Base-by-base conservation (phyloP, 2,888 invertebrate genomes). In the Phoenoteleia sp. region DNA sequence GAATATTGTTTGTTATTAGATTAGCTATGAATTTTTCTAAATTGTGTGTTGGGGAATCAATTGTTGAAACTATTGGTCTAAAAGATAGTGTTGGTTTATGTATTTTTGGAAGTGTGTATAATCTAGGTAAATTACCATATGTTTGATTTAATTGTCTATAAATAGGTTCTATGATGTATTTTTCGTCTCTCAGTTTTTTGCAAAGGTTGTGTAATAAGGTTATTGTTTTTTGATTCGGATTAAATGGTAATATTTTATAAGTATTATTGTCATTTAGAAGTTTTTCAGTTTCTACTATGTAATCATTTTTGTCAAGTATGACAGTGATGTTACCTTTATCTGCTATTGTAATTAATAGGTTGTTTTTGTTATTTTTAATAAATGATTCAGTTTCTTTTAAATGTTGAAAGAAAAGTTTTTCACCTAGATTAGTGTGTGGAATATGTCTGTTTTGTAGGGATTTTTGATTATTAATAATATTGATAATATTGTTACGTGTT, bases 61-160 rank as follows among this genome's bases (percentile, higher is more conserved):
- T 23, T 54, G 54, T 54, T 9, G 54, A 54, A 3, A 56, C 33
- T 17, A 33, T 56, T 29, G 56, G 56, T 17, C 29, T 15, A 11
- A 33, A 29, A 9, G 27, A 13, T 17, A 56, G 13, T 17, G 3
- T 1, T 13, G 15, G 7, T 33, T 56, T 56, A 17, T 56, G 56
- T 15, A 56, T 56, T 56, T 56, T 29, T 15, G 56, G 56, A 2
- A 56, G 7, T 6, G 56, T 56, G 11, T 56, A 56, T 27, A 29
- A 3, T 15, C 23, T 11, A 11, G 29, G 29, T 9, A 25, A 11
- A 56, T 56, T 56, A 33, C 56, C 29, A 17, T 5, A 29, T 2
- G 27, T 29, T 56, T 56, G 19, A 47, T 47, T 5, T 19, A 47
- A 1, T n/a, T n/a, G n/a, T n/a, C n/a, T n/a, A 17, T 39, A 39